A percentile compares a stretch with the other conserved stretches of the same genome.
Conservation (phyloP, 2,888 invertebrate species). For the Andrena camellia region DNA sequence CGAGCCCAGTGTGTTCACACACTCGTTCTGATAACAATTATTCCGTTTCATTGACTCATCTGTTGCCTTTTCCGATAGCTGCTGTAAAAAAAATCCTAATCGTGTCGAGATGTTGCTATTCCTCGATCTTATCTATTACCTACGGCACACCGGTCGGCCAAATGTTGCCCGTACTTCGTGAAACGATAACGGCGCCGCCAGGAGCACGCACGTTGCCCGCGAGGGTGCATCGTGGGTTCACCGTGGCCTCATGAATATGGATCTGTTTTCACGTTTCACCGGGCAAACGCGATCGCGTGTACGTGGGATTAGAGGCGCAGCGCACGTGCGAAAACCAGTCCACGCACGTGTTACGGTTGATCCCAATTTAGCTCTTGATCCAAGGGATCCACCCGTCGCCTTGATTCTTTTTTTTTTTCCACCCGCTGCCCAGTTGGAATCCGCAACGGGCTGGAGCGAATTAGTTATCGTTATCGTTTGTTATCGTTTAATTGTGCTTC, state of each 20-base stretch:
- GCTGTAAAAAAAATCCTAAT: constrained; percentile 44
- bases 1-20: too few species aligned
- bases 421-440: not conserved
- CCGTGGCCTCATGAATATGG: constrained; percentile 77
- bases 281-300: constrained; percentile 41
- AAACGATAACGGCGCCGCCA: constrained; percentile 42
- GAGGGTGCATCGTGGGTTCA: constrained; percentile 42
- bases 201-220: constrained; percentile 52
- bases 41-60: not conserved
- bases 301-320: constrained; percentile 45
- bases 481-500: constrained; percentile 1
- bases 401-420: not conserved
- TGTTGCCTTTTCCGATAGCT: not conserved
- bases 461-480: constrained; percentile 42
- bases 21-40: not conserved
- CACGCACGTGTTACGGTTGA: constrained; percentile 55
- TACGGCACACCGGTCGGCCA: constrained; percentile 69
- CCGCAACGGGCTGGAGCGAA: not conserved
- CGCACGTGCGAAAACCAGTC: constrained; percentile 65
- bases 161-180: constrained; percentile 49
- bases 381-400: constrained; percentile 6
- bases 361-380: constrained; percentile 47
- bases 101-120: constrained; percentile 34
- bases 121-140: constrained; percentile 62
- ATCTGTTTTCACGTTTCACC: constrained; percentile 73